phyloP scores from a whole-genome alignment of 2,888 invertebrate genomes.

The Amphimallon solstitiale region DNA sequence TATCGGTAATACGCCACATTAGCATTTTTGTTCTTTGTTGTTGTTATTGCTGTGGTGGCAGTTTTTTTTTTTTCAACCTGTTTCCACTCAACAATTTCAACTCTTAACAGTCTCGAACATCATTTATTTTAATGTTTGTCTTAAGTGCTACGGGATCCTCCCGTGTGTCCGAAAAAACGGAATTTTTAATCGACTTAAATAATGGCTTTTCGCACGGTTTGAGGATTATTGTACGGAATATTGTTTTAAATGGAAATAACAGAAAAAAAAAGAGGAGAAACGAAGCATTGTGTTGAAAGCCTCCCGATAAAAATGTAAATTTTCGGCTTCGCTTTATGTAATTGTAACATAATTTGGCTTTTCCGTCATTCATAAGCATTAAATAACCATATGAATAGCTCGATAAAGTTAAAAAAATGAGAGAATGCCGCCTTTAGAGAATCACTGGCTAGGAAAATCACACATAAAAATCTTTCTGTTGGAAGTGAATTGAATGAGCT shows the following conservation, averaged over 20 bases:
- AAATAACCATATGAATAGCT: background rate
- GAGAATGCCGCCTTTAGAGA: background rate
- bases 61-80: background rate
- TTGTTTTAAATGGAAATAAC: constrained; percentile 7
- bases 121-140: constrained; percentile 13
- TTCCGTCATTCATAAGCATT: background rate
- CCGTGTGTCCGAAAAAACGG: background rate
- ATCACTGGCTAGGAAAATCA: constrained; percentile 13
- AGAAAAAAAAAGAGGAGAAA: background rate
- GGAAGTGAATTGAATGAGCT: background rate
- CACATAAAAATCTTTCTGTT: background rate
- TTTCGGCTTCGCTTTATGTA: constrained; percentile 4
- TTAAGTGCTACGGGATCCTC: background rate
- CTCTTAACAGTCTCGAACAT: constrained; percentile 5
- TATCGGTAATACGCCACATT: constrained; percentile 41
- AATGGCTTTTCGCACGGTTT: constrained; percentile 24
- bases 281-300: background rate
- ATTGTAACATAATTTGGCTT: constrained; percentile 3
- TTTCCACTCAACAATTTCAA: background rate
- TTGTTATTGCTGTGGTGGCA: background rate
- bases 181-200: constrained; percentile 11
- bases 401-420: background rate
- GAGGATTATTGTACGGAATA: background rate
- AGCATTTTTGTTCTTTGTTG: constrained; percentile 3
- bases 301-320: constrained; percentile 15